phyloP scores from a whole-genome alignment of 2,113 vertebrate genomes.

The Budorcas taxicolor region DNA sequence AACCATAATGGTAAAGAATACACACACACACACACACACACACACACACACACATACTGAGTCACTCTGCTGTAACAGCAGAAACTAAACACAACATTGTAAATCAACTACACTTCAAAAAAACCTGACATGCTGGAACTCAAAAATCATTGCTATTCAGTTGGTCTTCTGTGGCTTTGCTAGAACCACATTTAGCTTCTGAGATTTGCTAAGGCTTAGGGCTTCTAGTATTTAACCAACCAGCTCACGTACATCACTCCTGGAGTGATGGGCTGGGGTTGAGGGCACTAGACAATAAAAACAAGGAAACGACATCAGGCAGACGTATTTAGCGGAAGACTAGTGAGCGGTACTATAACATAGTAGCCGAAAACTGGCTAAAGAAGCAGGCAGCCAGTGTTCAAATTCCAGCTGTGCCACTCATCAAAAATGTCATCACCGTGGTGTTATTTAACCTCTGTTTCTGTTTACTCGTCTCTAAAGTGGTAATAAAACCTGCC shows the following conservation, averaged over 20 bases:
- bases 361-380: not conserved
- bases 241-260: not conserved
- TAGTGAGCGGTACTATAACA: not conserved
- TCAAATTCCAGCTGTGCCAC: not conserved
- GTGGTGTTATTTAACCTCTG: not conserved
- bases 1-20: not conserved
- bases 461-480: not conserved
- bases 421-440: not conserved
- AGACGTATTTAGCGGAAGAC: not conserved
- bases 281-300: not conserved
- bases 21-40: too few relatives aligned
- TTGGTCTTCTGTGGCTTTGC: not conserved
- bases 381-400: not conserved
- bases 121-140: not conserved
- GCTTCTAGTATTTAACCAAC: not conserved
- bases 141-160: not conserved
- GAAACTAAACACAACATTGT: not conserved
- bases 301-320: not conserved
- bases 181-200: not conserved
- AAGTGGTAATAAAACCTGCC: not conserved
- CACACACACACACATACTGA: not conserved
- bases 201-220: not conserved
- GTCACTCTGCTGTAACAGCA: not conserved
- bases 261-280: not conserved
- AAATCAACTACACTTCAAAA: not conserved